Evolutionary conservation across 1,140 invertebrate species (phyloP), one percentile per base, ranked within the genome.

Genomic region (Atta colombica): DNA sequence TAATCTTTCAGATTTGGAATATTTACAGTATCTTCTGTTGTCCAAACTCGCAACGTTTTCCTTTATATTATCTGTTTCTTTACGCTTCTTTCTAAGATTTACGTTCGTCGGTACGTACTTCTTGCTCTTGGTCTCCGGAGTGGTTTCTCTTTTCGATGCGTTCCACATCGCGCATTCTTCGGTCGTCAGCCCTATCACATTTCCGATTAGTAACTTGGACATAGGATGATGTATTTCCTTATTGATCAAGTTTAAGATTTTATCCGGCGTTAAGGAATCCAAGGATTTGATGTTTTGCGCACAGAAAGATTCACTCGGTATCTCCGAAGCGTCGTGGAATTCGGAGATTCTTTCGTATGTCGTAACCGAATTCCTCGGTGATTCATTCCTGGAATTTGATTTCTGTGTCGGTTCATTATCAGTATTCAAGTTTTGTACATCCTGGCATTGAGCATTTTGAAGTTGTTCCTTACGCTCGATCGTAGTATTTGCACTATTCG

Each of bases 171-270:
- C 72, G 35, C 91, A 89, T 82, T 94, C 92, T 49, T 93, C 89
- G 1, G 85, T 87, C 2, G 92, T 91, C 45, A 94, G 60, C 7
- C 94, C 95, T 61, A 95, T 95, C 69, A 95, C 92, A 58, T 93
- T 94, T 6, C 93, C 92, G 60, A 95, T 95, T n/a, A 95, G 49
- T 35, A 95, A 84, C 63, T 95, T 93, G 0, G 94, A 94, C 61
- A 94, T 91, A 6, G 95, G 94, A 85, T 94, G 93, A 74, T 89
- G 91, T 21, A 94, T 92, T 49, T 94, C 92, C 7, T 94, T 92
- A 0, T 93, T 89, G 35, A 95, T 94, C 16, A 94, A 85, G 80
- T 94, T 92, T 10, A 95, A 85, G 60, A 95, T 91, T 68, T 92
- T 89, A 68, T 95, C 94, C 0, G 94, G 94, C 1, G 94, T 92